Evolutionary conservation across 2,113 vertebrate species (phyloP).

Genomic region (Orycteropus afer): DNA sequence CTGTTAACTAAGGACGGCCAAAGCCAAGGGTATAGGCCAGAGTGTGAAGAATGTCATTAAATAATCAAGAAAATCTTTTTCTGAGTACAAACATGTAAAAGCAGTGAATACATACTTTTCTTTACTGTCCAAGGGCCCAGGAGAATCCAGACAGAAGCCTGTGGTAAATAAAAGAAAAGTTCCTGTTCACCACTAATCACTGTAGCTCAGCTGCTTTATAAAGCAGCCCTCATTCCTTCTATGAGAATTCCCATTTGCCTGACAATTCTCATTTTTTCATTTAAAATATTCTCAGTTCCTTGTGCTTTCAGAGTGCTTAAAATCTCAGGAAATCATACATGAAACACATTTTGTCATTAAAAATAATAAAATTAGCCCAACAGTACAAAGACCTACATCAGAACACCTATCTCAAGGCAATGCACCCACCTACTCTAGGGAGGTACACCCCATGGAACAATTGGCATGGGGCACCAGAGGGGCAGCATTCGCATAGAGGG

Average conservation of each 20-base stretch:
- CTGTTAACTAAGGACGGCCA: neutral
- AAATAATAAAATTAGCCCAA: too few species aligned
- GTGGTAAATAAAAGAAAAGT: neutral
- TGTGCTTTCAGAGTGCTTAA: neutral
- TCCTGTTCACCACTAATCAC: neutral
- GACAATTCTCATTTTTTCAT: accelerated
- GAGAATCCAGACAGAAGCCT: constrained; percentile 87
- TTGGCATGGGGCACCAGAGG: too few species aligned
- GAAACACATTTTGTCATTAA: neutral
- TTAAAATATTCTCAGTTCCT: neutral
- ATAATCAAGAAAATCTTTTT: neutral
- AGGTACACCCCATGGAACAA: too few species aligned
- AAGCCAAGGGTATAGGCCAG: neutral
- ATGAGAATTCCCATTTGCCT: neutral
- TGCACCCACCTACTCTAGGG: too few species aligned
- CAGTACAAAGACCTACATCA: too few species aligned
- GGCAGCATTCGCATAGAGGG: too few species aligned
- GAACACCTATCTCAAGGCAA: too few species aligned
- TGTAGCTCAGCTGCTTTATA: neutral
- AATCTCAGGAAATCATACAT: neutral
- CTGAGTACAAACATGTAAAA: neutral
- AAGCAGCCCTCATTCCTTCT: neutral
- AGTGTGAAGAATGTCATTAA: accelerated
- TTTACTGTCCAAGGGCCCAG: constrained; percentile 78
- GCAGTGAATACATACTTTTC: constrained; percentile 81